Evolutionary conservation across 2,113 vertebrate species (phyloP).

Genomic region (Aptenodytes patagonicus): DNA sequence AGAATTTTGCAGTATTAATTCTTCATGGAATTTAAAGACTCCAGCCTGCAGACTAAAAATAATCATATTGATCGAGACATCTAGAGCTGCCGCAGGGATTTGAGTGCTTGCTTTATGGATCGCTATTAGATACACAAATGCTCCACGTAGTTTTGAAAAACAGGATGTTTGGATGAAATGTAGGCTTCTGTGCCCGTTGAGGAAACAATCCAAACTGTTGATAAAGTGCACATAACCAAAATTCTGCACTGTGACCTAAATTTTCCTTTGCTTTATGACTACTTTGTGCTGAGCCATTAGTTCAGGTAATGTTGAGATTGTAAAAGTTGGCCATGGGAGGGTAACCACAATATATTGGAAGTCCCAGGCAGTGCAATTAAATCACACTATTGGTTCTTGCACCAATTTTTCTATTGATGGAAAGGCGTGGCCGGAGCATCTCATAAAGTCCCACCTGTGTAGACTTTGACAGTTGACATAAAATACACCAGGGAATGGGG

Average conservation of each 20-base stretch:
- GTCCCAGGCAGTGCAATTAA: background rate
- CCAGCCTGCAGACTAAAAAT: background rate
- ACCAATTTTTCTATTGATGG: background rate
- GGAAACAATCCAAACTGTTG: background rate
- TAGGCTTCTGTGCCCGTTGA: rapidly evolving
- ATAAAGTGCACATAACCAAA: background rate
- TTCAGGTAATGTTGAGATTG: background rate
- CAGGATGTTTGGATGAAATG: background rate
- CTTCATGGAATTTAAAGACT: background rate
- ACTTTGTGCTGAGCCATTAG: background rate
- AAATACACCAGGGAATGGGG: background rate
- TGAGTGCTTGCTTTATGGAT: background rate
- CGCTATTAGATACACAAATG: background rate
- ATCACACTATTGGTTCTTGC: background rate
- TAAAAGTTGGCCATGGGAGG: background rate
- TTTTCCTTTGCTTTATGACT: background rate
- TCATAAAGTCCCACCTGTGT: background rate
- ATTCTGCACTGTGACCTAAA: background rate
- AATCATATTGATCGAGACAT: background rate
- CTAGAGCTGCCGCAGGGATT: background rate
- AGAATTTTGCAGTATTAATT: background rate
- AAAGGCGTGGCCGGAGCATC: background rate
- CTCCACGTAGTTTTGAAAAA: background rate
- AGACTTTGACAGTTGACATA: background rate
- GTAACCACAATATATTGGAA: background rate